Evolutionary conservation across 2,113 vertebrate species (phyloP), one percentile per base, ranked within the genome.

Genomic region (Pao palembangensis): DNA sequence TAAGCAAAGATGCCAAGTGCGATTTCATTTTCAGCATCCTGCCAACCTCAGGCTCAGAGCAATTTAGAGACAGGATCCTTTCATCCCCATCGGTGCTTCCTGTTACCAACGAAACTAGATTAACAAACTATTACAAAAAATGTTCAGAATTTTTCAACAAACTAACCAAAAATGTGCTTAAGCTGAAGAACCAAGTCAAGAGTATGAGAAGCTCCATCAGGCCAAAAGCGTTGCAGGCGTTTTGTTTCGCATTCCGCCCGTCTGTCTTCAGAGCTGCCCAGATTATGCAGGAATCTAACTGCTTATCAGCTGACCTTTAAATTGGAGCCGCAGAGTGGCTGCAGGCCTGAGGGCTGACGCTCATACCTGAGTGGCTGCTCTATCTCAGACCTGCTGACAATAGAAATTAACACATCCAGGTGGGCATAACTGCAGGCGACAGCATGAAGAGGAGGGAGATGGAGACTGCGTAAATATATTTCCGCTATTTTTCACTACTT

Each of bases 271-370:
- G 75, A 81, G 73, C 50, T 60, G 63, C 73, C 63, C 73, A 84
- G 79, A 88, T 90, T 89, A 90, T 90, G 85, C 88, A 89, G 86
- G 83, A 88, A 87, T 83, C 80, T 58, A 70, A 70, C 79, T 73
- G 79, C 85, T 91, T 91, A 91, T 91, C 89, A 85, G 80, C 81
- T 89, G 87, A 90, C 89, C 89, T 91, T 90, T 90, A 91, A 91
- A 91, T 90, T 91, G 89, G 80, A 89, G 88, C 82, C 74, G 75
- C 79, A 43, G 61, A 85, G 77, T 48, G 77, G 69, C 81, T 81
- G 81, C 81, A 67, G 71, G 83, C 87, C 86, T 79, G 69, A 61
- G 82, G 87, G 87, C 82, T 69, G 58, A 61, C 67, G 69, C 73
- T 69, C 60, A 5, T 50, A 71, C 73, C 72, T 83, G 87, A 90